Base-by-base conservation (phyloP, 2,888 invertebrate species). In the Eupeodes luniger region DNA sequence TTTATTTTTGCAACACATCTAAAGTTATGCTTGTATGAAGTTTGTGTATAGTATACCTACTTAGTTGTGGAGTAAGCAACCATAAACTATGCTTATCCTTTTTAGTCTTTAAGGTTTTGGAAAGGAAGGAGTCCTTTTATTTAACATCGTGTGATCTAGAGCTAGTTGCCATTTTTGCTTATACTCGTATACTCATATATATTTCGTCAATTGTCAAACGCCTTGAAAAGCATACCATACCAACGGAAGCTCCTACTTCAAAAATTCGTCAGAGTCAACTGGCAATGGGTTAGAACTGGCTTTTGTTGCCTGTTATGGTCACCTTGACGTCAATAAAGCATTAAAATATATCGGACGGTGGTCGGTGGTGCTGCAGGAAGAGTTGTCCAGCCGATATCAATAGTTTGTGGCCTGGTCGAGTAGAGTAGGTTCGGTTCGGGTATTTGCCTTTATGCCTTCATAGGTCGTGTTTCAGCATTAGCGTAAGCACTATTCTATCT, bases 281-380 rank as follows among this genome's bases (percentile, higher is more conserved):
- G 9, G 12, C 34, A 47, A n/a, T 19, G 14, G 64, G 57, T 62
- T 49, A 10, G 14, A 66, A 27, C 66, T 74, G 40, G 34, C 11
- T 62, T 27, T 59, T 53, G 55, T 76, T 61, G 78, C 44, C 75
- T 81, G 75, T 81, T 84, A 75, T 64, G 69, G 84, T 88, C 81
- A 76, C 81, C 81, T 85, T 88, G 81, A 70, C 64, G 81, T 62
- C 79, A 81, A 81, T 85, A 81, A 79, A 85, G 81, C 81, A 85
- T 81, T 67, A 27, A 77, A 49, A 72, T 70, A 80, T 72, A 76
- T 19, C 9, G 36, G 59, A 14, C 16, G 40, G 40, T 9, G 40
- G 40, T 40, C 40, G 40, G 6, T 40, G 40, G 61, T 11, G 49
- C 49, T 16, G 40, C 12, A 57, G 12, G 67, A 57, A 44, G 77